Percentiles rank a stretch among this genome's conserved stretches.
Evolutionary conservation across 2,888 invertebrate genomes (phyloP).

Genomic region (Leptinotarsa juncta): DNA sequence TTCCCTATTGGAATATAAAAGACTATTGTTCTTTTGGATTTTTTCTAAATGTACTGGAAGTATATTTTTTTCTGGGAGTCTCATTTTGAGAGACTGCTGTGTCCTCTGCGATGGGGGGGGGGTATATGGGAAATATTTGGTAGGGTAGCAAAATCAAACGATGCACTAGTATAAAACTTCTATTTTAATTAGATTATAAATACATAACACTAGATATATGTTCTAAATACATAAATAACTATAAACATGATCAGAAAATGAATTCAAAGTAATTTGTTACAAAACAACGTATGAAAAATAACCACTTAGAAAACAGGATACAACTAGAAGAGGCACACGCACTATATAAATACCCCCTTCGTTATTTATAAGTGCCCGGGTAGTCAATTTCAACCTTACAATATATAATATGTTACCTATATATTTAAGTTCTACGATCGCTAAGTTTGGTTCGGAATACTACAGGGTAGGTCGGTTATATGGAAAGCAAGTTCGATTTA

Average conservation of each 20-base stretch:
- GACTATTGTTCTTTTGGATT: too few species aligned
- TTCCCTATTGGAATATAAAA: too few species aligned
- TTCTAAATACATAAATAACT: slow-evolving; percentile 47
- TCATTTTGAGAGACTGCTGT: too few species aligned
- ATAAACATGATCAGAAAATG: slow-evolving; percentile 49
- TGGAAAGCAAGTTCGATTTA: slow-evolving; percentile 17
- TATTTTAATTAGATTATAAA: slow-evolving; percentile 45
- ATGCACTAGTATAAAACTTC: slow-evolving; percentile 41
- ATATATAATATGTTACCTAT: slow-evolving; percentile 57
- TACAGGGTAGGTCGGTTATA: slow-evolving; percentile 30
- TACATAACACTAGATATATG: slow-evolving; percentile 51
- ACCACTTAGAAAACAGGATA: slow-evolving; percentile 25
- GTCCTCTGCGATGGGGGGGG: background rate
- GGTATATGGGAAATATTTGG: background rate
- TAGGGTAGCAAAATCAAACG: too few species aligned
- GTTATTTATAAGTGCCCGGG: slow-evolving; percentile 51
- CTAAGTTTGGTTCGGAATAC: slow-evolving; percentile 46
- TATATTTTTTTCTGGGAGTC: too few species aligned
- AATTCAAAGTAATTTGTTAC: slow-evolving; percentile 37
- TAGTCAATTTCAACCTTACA: slow-evolving; percentile 51
- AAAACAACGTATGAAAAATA: slow-evolving; percentile 32
- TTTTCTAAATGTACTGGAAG: too few species aligned
- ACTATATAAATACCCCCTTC: slow-evolving; percentile 48
- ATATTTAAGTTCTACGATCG: slow-evolving; percentile 52
- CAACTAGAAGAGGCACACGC: slow-evolving; percentile 38